phyloP scores from a whole-genome alignment of 2,797 vertebrate genomes.

The Hozukius guyotensis region DNA sequence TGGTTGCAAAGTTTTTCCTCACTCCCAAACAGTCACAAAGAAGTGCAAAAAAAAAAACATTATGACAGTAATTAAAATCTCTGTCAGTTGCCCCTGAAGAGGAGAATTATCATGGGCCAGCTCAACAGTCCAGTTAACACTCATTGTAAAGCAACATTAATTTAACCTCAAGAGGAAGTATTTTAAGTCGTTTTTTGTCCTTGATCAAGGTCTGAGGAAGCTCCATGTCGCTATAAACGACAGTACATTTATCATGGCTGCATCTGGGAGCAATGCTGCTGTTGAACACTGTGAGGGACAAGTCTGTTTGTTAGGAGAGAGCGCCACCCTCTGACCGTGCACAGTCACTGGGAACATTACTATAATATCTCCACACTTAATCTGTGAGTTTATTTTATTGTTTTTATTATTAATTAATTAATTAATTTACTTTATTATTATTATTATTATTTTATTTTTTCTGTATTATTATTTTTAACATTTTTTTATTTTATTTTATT shows the following conservation, averaged over 20 bases:
- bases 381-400: not conserved
- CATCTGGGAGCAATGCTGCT: constrained; percentile 40
- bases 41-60: constrained; percentile 51
- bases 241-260: constrained; percentile 58
- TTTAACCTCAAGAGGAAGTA: constrained; percentile 66
- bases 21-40: constrained; percentile 1
- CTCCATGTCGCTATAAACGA: constrained; percentile 58
- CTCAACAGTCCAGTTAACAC: constrained; percentile 70
- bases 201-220: constrained; percentile 76
- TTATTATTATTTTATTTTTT: not conserved
- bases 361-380: not conserved
- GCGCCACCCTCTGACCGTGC: constrained; percentile 73
- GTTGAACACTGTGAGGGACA: not conserved
- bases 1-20: constrained; percentile 1
- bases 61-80: constrained; percentile 64
- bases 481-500: no score
- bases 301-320: constrained; percentile 72
- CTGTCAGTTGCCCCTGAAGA: constrained; percentile 55
- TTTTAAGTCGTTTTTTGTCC: constrained; percentile 62
- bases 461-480: not conserved
- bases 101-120: constrained; percentile 40
- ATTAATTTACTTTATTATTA: not conserved
- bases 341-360: not conserved
- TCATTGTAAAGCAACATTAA: constrained; percentile 72
- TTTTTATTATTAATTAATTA: not conserved